Evolutionary conservation across 2,888 invertebrate species (phyloP), one percentile per base, ranked within the genome.

Genomic region (Volucella bombylans): DNA sequence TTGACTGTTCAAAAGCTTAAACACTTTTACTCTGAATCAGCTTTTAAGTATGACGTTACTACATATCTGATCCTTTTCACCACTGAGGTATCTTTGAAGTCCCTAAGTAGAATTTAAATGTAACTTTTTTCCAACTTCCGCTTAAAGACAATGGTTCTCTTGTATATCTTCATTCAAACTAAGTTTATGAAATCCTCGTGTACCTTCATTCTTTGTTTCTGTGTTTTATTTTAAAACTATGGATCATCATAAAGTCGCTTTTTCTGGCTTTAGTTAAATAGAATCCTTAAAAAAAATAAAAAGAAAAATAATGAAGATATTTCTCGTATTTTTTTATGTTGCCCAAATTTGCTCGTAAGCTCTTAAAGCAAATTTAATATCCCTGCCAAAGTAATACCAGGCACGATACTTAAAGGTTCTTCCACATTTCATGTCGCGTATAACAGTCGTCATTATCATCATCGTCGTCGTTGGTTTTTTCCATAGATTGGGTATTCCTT

Each of bases 321-420:
- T 31, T 41, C 11, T 18, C 50, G 9, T 49, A 10, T 38, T 39
- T 55, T 73, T 65, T 64, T 65, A 68, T 52, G 49, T 2, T 45
- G 31, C 49, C 41, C 23, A 64, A 45, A 49, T 65, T 50, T 67
- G 18, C 12, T 45, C 14, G 68, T 57, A 41, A 69, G 54, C 68
- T 68, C 57, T 77, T 68, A 68, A 77, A 68, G 54, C 47, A 41
- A 62, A 77, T 77, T 77, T 77, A 77, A 77, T 76, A 61, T 54
- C 76, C 76, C 23, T 45, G 45, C 68, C 52, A 39, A 41, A 61
- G 52, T 62, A 38, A 68, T 52, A 52, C 10, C 61, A 43, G 15
- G 49, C 41, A 10, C 6, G 10, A 39, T 23, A 23, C 15, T 55
- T 31, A 31, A 31, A 31, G 31, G 31, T 12, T 45, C 12, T 11